Base-by-base conservation (phyloP, 2,888 invertebrate species). In the Leucoptera coffeella region DNA sequence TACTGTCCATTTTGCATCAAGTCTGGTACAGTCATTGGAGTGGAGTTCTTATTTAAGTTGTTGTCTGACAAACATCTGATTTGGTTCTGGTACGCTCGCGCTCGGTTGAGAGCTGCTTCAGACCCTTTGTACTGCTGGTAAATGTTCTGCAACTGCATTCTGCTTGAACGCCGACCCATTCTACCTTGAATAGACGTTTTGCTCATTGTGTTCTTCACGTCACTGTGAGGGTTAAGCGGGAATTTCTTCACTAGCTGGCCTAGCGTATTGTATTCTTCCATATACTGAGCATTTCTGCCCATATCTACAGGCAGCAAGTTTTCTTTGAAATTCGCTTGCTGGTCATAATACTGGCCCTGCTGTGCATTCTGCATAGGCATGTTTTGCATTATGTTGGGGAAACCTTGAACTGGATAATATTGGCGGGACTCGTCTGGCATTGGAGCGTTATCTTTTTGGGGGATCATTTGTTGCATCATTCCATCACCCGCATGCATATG, bases 61-160 rank as follows among this genome's bases (percentile, higher is more conserved):
- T n/a, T n/a, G n/a, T n/a, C n/a, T n/a, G n/a, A n/a, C n/a, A n/a
- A n/a, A n/a, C n/a, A n/a, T n/a, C n/a, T n/a, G n/a, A n/a, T n/a
- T n/a, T n/a, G n/a, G n/a, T n/a, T n/a, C n/a, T n/a, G n/a, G n/a
- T n/a, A n/a, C n/a, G n/a, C n/a, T n/a, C n/a, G n/a, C n/a, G n/a
- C n/a, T n/a, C n/a, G n/a, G n/a, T n/a, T n/a, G n/a, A n/a, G n/a
- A n/a, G n/a, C n/a, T n/a, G n/a, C 62, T 3, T 61, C 59, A 6
- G 64, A 61, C 4, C 61, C 64, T 35, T 55, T 65, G 29, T 61
- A 67, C 30, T 59, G 54, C 22, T 61, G 55, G 30, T 67, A 65
- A 8, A 62, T 44, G 19, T 57, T 50, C 34, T 62, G 64, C 27
- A 67, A 38, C 32, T 65, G 62, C 37, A 35, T 48, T 34, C 45